Percentiles rank a stretch among this genome's conserved stretches.
Evolutionary conservation across 2,797 vertebrate species (phyloP).

Genomic region (Novumbra hubbsi): DNA sequence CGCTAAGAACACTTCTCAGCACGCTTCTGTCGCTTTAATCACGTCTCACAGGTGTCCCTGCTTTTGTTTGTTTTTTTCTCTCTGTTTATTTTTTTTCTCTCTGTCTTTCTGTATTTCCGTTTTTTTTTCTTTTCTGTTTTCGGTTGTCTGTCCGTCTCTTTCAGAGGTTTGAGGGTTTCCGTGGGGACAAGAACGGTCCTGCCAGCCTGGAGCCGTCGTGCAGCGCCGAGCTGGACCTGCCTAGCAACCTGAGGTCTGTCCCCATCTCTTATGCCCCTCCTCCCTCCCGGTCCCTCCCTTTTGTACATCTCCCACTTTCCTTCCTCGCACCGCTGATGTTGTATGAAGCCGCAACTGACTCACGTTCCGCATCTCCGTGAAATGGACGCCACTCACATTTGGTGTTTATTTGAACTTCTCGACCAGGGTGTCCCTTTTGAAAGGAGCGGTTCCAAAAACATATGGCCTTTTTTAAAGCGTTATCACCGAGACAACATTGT

Average conservation of each 20-base stretch:
- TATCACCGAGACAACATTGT: slow-evolving; percentile 9
- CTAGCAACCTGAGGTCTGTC: slow-evolving; percentile 87
- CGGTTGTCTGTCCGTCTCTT: slow-evolving; percentile 11
- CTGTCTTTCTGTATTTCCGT: neutral
- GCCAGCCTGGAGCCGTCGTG: slow-evolving; percentile 93
- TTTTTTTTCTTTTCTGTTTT: neutral
- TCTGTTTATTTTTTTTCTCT: neutral
- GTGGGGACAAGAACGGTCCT: slow-evolving; percentile 91
- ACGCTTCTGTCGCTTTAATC: slow-evolving; percentile 26
- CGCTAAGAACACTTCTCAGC: slow-evolving; percentile 41
- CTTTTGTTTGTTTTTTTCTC: neutral
- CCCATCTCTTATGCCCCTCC: neutral
- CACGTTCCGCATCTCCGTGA: no score
- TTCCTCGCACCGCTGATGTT: neutral
- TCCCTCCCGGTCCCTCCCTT: neutral
- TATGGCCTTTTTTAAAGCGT: slow-evolving; percentile 11
- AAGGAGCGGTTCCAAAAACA: slow-evolving; percentile 2
- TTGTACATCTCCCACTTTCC: slow-evolving; percentile 2
- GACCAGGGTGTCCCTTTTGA: neutral
- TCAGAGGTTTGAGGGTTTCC: slow-evolving; percentile 92
- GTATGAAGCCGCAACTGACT: neutral
- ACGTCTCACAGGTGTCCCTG: slow-evolving; percentile 17
- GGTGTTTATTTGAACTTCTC: neutral
- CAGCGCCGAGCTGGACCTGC: slow-evolving; percentile 80
- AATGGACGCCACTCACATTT: neutral